Percentiles rank a stretch among this genome's conserved stretches.
phyloP scores from a whole-genome alignment of 2,797 vertebrate species.

The Platyrinchus mystaceus region DNA sequence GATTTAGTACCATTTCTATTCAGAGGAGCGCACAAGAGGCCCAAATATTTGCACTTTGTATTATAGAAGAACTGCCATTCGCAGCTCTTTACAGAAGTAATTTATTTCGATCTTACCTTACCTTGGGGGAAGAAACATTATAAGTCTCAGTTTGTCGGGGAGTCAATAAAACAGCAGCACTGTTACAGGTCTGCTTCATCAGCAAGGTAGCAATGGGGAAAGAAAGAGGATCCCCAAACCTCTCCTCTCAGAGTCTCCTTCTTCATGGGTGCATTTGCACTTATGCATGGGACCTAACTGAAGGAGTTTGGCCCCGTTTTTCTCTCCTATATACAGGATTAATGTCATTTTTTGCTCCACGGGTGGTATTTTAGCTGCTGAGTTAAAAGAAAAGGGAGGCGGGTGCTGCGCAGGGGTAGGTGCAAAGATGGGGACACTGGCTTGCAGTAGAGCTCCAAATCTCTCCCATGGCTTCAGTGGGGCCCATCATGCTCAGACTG shows the following conservation, averaged over 20 bases:
- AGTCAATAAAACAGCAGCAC: not conserved
- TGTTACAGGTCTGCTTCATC: not conserved
- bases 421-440: not conserved
- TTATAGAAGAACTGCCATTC: slow-evolving; percentile 28
- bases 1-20: slow-evolving; percentile 57
- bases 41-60: slow-evolving; percentile 62
- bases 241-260: not conserved
- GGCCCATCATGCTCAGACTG: accelerated
- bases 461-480: not conserved
- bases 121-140: slow-evolving; percentile 9
- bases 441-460: not conserved
- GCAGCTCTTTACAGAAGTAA: not conserved
- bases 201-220: not conserved
- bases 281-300: not conserved
- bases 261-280: not conserved
- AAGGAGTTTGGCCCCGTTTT: not conserved
- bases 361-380: not conserved
- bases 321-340: not conserved
- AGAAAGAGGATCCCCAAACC: not conserved
- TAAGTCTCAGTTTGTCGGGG: not conserved
- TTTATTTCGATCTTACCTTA: slow-evolving; percentile 36
- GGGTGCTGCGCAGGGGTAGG: not conserved
- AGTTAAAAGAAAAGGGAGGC: not conserved
- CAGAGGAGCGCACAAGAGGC: not conserved
- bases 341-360: not conserved